These are phyloP conservation scores for Lycocorax pyrrhopterus DNA, from an alignment of 2,113 vertebrate genomes.

Conservation along the genomic window DNA sequence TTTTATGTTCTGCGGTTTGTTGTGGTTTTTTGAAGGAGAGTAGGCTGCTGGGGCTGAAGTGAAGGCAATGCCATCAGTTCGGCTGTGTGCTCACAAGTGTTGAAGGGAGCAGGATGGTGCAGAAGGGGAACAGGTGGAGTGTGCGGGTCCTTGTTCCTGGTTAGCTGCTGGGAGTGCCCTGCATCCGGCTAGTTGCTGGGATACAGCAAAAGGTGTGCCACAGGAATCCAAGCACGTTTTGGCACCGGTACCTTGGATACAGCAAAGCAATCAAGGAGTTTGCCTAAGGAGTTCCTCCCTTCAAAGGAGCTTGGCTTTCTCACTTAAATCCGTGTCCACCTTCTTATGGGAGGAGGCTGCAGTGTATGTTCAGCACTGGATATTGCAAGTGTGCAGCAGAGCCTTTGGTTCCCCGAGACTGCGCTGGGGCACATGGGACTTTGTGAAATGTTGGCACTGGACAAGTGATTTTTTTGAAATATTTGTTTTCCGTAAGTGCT, in stretches of 20 bases:
- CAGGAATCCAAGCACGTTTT: rapidly evolving
- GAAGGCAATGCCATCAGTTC: background rate
- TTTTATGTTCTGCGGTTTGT: background rate
- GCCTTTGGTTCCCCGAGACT: rapidly evolving
- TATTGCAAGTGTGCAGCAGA: background rate
- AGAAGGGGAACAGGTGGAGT: rapidly evolving
- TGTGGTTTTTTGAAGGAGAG: background rate
- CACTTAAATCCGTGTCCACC: background rate
- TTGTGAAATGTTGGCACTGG: background rate
- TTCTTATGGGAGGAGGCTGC: background rate
- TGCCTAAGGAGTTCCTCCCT: background rate
- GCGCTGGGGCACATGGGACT: rapidly evolving
- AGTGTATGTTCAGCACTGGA: background rate
- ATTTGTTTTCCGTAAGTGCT: background rate
- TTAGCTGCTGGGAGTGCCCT: background rate
- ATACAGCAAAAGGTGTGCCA: background rate
- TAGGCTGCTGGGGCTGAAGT: background rate
- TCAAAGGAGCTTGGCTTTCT: background rate
- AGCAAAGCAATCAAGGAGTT: background rate
- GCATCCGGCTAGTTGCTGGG: background rate
- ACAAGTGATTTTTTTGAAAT: background rate
- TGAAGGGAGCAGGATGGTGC: background rate
- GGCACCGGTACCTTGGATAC: background rate
- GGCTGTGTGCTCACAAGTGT: rapidly evolving
- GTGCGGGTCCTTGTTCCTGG: background rate